Percentiles rank a stretch among this genome's conserved stretches.
Evolutionary conservation across 2,797 vertebrate species (phyloP).

Genomic region (Thamnophis elegans): DNA sequence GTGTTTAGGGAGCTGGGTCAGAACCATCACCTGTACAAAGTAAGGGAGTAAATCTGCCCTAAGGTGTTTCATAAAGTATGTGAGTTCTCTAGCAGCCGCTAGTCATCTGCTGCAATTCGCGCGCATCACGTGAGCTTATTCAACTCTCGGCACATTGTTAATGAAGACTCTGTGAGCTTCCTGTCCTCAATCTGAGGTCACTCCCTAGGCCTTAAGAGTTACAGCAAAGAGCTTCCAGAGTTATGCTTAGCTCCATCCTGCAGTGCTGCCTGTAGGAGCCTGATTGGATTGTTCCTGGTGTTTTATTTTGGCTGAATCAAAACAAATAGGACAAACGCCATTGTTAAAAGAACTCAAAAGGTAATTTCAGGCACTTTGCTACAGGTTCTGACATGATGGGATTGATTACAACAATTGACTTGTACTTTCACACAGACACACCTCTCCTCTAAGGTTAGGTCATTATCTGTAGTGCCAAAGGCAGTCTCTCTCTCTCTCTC

Average conservation of each 20-base stretch:
- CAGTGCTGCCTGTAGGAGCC: not conserved
- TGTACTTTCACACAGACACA: not conserved
- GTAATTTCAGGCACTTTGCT: not conserved
- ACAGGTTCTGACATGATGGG: not conserved
- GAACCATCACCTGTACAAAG: not conserved
- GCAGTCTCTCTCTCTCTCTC: too few species aligned
- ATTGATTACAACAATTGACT: not conserved
- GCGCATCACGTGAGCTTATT: not conserved
- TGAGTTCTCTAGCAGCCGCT: not conserved
- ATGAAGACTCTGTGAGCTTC: not conserved
- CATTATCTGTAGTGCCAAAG: not conserved
- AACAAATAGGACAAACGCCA: not conserved
- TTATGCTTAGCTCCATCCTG: not conserved
- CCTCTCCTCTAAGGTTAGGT: not conserved
- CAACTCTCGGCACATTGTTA: not conserved
- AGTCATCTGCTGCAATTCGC: not conserved
- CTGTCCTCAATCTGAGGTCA: not conserved
- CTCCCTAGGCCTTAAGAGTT: not conserved
- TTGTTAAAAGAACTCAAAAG: not conserved
- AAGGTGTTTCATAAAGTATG: not conserved
- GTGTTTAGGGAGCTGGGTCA: too few species aligned
- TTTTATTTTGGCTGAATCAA: not conserved
- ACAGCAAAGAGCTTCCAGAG: not conserved
- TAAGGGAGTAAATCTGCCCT: not conserved
- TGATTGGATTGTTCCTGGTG: not conserved